phyloP scores from a whole-genome alignment of 2,888 invertebrate species.

The Protula sp. region DNA sequence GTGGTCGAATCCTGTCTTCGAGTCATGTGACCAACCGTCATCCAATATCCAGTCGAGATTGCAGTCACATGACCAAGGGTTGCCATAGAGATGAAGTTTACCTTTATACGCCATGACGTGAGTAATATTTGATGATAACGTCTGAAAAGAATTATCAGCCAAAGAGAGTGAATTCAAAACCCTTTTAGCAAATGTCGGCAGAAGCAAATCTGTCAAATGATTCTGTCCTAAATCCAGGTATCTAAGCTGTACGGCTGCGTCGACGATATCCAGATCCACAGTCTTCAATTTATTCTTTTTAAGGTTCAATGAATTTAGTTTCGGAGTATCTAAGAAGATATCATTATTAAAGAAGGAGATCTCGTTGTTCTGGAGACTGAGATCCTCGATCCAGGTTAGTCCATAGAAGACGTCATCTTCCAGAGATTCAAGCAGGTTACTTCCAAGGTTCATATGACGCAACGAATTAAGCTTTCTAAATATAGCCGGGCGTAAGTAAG shows the following conservation, averaged over 20 bases:
- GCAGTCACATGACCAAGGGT: not conserved
- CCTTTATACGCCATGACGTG: not conserved
- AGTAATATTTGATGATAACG: not conserved
- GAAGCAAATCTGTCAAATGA: constrained; percentile 2
- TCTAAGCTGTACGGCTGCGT: constrained; percentile 4
- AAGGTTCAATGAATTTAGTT: constrained; percentile 25
- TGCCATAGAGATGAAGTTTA: not conserved
- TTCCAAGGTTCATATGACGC: constrained; percentile 27
- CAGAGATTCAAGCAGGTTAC: constrained; percentile 27
- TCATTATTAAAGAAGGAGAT: constrained; percentile 24
- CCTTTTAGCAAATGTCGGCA: constrained; percentile 1
- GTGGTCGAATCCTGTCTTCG: not conserved
- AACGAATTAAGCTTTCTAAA: constrained; percentile 28
- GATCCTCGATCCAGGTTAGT: constrained; percentile 27
- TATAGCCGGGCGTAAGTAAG: constrained; percentile 22
- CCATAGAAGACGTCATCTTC: constrained; percentile 27
- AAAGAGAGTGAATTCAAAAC: constrained; percentile 20
- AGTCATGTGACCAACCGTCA: no score
- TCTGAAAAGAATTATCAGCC: constrained; percentile 23
- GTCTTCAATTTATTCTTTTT: constrained; percentile 26
- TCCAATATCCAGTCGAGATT: not conserved
- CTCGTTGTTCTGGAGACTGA: constrained; percentile 27
- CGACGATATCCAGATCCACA: constrained; percentile 26
- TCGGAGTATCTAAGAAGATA: constrained; percentile 27
- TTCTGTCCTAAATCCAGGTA: constrained; percentile 15